Conservation (phyloP, 1,140 invertebrate species). For the Drosophila takahashii region DNA sequence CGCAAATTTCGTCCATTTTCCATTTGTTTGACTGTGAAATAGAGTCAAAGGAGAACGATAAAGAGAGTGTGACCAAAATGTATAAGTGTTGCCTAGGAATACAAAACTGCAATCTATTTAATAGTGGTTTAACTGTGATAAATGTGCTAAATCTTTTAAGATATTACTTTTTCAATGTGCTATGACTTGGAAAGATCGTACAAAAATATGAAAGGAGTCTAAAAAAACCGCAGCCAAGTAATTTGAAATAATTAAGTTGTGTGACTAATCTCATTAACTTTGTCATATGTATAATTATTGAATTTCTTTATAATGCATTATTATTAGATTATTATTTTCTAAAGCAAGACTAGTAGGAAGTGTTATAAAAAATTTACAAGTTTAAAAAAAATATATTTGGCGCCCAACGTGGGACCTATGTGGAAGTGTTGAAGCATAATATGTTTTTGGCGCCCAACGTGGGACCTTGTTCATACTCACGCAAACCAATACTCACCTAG, state of each 20-base stretch:
- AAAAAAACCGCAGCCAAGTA: neutral
- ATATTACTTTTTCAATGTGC: neutral
- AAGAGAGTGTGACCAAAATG: neutral
- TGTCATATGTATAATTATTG: neutral
- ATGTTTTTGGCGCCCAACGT: neutral
- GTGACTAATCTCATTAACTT: too few relatives aligned
- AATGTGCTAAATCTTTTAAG: neutral
- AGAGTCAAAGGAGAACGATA: slow-evolving; percentile 4
- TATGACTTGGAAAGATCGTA: neutral
- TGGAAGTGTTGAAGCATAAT: neutral
- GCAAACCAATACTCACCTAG: slow-evolving; percentile 87
- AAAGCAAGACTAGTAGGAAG: neutral
- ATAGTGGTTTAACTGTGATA: neutral
- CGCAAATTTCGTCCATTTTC: slow-evolving; percentile 84
- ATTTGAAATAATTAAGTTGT: neutral
- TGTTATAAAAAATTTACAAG: neutral
- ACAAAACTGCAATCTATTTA: neutral
- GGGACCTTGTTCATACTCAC: slow-evolving; percentile 14
- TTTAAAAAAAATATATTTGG: neutral
- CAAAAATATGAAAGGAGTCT: neutral
- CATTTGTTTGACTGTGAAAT: slow-evolving; percentile 79
- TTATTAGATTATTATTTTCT: neutral
- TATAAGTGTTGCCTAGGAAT: slow-evolving; percentile 10
- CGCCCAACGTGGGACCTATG: neutral
- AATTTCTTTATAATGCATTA: neutral